phyloP scores from a whole-genome alignment of 2,797 vertebrate species.

The Enteromius radiatus region DNA sequence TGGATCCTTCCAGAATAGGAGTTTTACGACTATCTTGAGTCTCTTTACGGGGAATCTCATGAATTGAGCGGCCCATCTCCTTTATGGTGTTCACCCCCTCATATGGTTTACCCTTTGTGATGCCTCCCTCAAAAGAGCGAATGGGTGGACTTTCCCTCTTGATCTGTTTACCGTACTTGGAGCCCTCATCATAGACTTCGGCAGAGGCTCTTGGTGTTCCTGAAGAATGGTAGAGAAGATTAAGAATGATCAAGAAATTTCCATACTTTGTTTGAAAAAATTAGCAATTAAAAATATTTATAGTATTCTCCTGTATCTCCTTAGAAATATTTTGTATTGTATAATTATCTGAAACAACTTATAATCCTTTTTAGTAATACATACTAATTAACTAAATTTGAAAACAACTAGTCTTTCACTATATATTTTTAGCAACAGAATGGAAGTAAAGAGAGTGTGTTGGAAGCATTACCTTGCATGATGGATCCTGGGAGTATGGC shows the following conservation, averaged over 20 bases:
- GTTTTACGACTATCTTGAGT: constrained; percentile 85
- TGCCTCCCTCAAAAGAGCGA: constrained; percentile 92
- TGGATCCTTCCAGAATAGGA: constrained; percentile 90
- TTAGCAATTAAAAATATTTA: not conserved
- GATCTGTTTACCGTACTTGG: constrained; percentile 94
- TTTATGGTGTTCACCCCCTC: constrained; percentile 97
- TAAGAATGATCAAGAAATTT: not conserved
- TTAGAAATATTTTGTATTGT: not conserved
- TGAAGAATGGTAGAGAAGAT: constrained; percentile 63
- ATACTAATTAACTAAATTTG: not conserved
- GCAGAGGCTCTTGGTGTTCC: constrained; percentile 91
- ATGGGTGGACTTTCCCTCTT: constrained; percentile 95
- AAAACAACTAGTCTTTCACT: not conserved
- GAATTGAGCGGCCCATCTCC: constrained; percentile 97
- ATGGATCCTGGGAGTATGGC: constrained; percentile 91
- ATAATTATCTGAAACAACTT: not conserved
- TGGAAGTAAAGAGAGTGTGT: not conserved
- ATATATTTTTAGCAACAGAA: not conserved
- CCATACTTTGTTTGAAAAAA: not conserved
- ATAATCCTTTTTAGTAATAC: not conserved
- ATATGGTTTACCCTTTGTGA: constrained; percentile 94
- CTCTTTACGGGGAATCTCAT: constrained; percentile 88
- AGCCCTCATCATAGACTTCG: constrained; percentile 89
- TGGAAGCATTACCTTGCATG: constrained; percentile 89
- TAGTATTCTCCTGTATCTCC: not conserved